Evolutionary conservation across 2,888 invertebrate species (phyloP).

Genomic region (Leucophora obtusa): DNA sequence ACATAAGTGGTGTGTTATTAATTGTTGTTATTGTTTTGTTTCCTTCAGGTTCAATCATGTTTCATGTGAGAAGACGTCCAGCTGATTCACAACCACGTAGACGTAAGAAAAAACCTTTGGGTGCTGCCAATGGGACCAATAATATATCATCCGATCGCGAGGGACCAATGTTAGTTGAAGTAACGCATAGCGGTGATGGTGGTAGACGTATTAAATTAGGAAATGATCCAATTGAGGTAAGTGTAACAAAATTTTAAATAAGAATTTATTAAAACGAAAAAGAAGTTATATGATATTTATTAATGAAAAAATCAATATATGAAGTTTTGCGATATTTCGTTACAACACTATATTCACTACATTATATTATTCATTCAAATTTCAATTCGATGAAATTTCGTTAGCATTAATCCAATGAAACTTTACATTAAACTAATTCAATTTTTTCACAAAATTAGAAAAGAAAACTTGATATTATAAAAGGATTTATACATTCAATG

Average conservation of each 20-base stretch:
- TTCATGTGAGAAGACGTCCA: constrained; percentile 95
- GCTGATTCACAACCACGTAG: constrained; percentile 93
- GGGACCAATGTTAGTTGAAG: constrained; percentile 85
- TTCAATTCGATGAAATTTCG: no score
- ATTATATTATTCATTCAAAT: no score
- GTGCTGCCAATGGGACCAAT: constrained; percentile 79
- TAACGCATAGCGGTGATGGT: constrained; percentile 80
- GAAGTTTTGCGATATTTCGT: no score
- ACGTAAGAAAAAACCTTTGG: constrained; percentile 88
- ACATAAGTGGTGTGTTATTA: not conserved
- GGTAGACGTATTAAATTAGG: constrained; percentile 83
- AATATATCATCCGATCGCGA: constrained; percentile 81
- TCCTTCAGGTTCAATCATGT: constrained; percentile 93
- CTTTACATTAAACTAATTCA: no score
- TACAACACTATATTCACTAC: no score
- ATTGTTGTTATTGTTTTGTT: not conserved
- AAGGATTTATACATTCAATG: no score
- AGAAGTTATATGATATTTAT: no score
- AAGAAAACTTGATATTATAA: no score
- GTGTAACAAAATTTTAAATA: not conserved
- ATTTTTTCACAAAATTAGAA: no score
- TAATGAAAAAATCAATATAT: no score
- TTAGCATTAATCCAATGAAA: no score
- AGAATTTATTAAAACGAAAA: not conserved
- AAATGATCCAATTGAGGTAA: constrained; percentile 84